These are phyloP conservation scores for Leucoptera coffeella DNA, from an alignment of 2,888 invertebrate genomes.

Conservation along the genomic window DNA sequence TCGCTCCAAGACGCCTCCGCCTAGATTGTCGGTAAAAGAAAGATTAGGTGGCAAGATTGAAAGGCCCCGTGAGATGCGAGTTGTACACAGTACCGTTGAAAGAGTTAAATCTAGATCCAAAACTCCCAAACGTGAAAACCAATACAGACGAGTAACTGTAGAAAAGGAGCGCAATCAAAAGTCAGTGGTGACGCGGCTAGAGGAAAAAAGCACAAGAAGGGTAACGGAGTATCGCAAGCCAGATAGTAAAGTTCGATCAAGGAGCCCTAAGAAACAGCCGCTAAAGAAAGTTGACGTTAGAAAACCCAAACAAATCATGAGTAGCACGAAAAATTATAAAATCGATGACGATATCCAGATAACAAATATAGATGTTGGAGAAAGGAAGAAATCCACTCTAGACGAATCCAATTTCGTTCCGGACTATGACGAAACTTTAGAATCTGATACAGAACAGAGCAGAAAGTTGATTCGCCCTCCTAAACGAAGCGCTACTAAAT, in stretches of 20 bases:
- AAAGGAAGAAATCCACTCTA: conserved; percentile 60
- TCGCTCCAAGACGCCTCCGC: conserved; percentile 50
- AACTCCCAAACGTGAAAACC: conserved; percentile 40
- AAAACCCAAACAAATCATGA: background rate
- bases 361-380: conserved; percentile 12
- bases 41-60: conserved; percentile 73
- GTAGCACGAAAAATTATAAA: too few species aligned
- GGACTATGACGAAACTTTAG: conserved; percentile 61
- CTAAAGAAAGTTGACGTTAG: conserved; percentile 11
- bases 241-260: conserved; percentile 15
- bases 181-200: conserved; percentile 16
- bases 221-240: conserved; percentile 12
- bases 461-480: conserved; percentile 49
- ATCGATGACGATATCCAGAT: background rate
- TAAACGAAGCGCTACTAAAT: conserved; percentile 28
- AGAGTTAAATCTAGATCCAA: conserved; percentile 47
- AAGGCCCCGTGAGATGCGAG: conserved; percentile 42
- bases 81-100: conserved; percentile 50
- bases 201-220: conserved; percentile 19
- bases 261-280: conserved; percentile 15
- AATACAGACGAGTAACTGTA: conserved; percentile 46
- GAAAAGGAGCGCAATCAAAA: conserved; percentile 35
- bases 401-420: conserved; percentile 72
- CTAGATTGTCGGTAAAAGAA: conserved; percentile 69
- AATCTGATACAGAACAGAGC: conserved; percentile 51